These are phyloP conservation scores for Margarornis squamiger DNA, from an alignment of 2,797 vertebrate genomes.

Conservation along the genomic window DNA sequence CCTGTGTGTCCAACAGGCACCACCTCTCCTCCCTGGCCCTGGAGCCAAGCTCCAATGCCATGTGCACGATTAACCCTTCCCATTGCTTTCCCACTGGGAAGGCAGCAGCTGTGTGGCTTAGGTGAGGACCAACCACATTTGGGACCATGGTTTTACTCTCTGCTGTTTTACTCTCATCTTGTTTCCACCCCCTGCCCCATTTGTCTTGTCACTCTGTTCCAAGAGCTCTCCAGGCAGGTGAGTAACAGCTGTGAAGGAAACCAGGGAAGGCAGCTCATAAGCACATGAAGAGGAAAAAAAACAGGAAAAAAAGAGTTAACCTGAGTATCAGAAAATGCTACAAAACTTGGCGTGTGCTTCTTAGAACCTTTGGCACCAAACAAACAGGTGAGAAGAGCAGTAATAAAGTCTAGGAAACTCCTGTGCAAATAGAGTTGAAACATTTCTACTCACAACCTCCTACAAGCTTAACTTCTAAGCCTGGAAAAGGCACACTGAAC, in stretches of 20 bases:
- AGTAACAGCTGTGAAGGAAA: not conserved
- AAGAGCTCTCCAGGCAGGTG: not conserved
- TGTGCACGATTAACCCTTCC: rapidly evolving
- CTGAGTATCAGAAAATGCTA: constrained; percentile 72
- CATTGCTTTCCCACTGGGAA: rapidly evolving
- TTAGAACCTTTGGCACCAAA: constrained; percentile 71
- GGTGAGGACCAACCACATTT: rapidly evolving
- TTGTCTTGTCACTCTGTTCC: not conserved
- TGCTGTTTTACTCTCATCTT: not conserved
- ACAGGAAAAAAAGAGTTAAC: constrained; percentile 35
- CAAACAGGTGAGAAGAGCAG: not conserved
- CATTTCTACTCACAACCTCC: not conserved
- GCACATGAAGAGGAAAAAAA: not conserved
- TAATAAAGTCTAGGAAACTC: not conserved
- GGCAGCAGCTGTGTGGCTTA: rapidly evolving
- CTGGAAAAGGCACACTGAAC: not conserved
- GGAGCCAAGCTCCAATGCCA: not conserved
- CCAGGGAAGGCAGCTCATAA: not conserved
- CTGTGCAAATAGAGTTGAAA: not conserved
- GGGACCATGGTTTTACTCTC: too few relatives aligned
- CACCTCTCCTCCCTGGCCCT: not conserved
- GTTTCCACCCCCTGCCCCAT: not conserved
- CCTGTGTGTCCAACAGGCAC: not conserved
- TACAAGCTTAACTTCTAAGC: not conserved
- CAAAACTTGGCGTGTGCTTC: constrained; percentile 46